Base-by-base conservation (phyloP, 2,797 vertebrate genomes). In the Sebastes minor region DNA sequence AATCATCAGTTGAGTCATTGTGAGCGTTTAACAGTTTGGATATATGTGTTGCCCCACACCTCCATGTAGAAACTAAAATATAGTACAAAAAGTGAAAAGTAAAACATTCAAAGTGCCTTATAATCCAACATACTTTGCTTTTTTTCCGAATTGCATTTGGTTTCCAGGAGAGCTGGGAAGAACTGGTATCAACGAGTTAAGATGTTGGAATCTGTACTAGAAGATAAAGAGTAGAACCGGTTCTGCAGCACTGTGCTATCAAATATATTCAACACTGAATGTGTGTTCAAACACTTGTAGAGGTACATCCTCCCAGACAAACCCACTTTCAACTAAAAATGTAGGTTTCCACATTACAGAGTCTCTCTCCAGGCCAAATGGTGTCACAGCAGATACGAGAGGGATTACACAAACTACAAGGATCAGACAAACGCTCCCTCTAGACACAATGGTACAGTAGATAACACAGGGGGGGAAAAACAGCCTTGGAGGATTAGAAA, bases 401-500 rank as follows among this genome's bases (percentile, higher is more conserved):
- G 3, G 28, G 49, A 79, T 13, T 16, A 73, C 64, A 60, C 57
- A 60, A 74, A 74, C 53, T 63, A 53, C 61, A 27, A 64, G 66
- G 53, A 88, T 86, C 59, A 83, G 46, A 75, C 81, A 78, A 84
- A 80, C n/a, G 11, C 59, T 74, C 42, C 74, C 76, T 81, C 14
- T 2, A 61, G 78, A 78, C 71, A 65, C 75, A 79, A 61, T 10
- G 16, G 32, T 53, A 53, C 49, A 53, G 20, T 1, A 66, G 80
- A 88, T 72, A 74, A 67, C 49, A 64, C 28, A 32, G 38, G 63
- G 63, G 33, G 38, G 14, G 0, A 6, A 8, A 66, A 79, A 53
- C 62, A 52, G 74, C 59, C 82, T 62, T 13, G 53, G 74, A 77
- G 82, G 85, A 90, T 87, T 82, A 84, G 60, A 78, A 74, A 69